Percentiles rank a stretch among this genome's conserved stretches.
Conservation (phyloP, 2,797 vertebrate species). For the Nannoperca obscura region DNA sequence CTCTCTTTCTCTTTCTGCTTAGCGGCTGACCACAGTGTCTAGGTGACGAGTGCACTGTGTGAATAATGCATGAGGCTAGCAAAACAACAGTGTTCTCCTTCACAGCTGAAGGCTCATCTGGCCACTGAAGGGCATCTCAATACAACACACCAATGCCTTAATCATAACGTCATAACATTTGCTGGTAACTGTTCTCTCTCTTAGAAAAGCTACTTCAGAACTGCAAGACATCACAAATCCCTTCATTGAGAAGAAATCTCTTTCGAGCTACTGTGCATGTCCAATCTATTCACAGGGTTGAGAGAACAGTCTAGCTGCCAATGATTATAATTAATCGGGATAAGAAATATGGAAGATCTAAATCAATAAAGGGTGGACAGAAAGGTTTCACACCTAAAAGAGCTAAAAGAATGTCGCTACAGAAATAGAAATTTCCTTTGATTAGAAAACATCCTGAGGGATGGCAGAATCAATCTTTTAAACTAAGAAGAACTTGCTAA, state of each 20-base stretch:
- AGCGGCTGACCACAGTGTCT: conserved; percentile 19
- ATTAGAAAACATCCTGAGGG: not conserved
- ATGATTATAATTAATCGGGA: not conserved
- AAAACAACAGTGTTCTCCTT: conserved; percentile 15
- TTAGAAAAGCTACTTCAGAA: not conserved
- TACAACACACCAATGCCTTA: not conserved
- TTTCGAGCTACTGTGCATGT: not conserved
- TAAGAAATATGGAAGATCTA: not conserved
- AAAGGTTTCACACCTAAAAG: not conserved
- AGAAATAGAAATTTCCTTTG: not conserved
- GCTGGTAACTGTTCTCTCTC: not conserved
- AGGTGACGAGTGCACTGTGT: conserved; percentile 17
- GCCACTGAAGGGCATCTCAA: not conserved
- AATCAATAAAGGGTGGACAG: conserved; percentile 6
- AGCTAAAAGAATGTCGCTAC: not conserved
- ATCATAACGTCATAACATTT: not conserved
- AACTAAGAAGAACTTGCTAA: not conserved
- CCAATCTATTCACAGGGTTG: not conserved
- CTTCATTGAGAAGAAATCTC: not conserved
- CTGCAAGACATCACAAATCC: not conserved
- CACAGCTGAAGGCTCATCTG: conserved; percentile 32
- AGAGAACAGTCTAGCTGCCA: not conserved
- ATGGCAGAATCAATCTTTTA: not conserved
- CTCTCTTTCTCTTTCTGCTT: not conserved
- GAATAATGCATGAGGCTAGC: conserved; percentile 71